Evolutionary conservation across 2,113 vertebrate species (phyloP), one percentile per base, ranked within the genome.

Genomic region (Daubentonia madagascariensis): DNA sequence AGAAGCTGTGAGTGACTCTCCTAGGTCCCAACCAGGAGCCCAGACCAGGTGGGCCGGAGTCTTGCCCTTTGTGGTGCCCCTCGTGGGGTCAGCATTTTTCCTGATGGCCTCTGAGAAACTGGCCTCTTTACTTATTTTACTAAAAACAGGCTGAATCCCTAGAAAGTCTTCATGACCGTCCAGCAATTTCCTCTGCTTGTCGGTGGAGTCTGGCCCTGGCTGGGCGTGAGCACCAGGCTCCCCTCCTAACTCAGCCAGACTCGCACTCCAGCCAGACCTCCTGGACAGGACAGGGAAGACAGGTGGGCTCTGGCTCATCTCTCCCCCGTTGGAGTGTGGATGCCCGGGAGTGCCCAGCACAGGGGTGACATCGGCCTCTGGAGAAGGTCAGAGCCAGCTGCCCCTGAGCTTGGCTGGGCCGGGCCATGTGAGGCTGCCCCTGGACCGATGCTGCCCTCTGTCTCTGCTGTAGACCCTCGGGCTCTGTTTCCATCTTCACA

Each of bases 1-100:
- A 12, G 9, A 3, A 2, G 0, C 78, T 45, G 16, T 5, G 0
- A 9, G 0, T 2, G 75, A 5, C n/a, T 72, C 43, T 28, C n/a
- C 3, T 25, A 45, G 61, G 1, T 6, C 25, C 30, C 78, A 52
- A 2, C n/a, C 72, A 72, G 59, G 70, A 37, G 1, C 52, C 54
- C 2, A 8, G 37, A 43, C 37, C 20, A 0, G 45, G 14, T 14
- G 5, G 3, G 32, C 5, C 23, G 18, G 25, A 43, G 40, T 28
- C 50, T 54, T 32, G 1, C 14, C 63, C 48, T 30, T 1, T 1
- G 3, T 5, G 22, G n/a, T 12, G 3, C 25, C 18, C 48, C 54
- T 35, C 18, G 0, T 1, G 2, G 5, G 2, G 35, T 30, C 86
- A 50, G 43, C 75, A 35, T 63, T 37, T 63, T 54, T 52, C 80